phyloP scores from a whole-genome alignment of 2,113 vertebrate genomes.

The Rhynchomys soricoides region DNA sequence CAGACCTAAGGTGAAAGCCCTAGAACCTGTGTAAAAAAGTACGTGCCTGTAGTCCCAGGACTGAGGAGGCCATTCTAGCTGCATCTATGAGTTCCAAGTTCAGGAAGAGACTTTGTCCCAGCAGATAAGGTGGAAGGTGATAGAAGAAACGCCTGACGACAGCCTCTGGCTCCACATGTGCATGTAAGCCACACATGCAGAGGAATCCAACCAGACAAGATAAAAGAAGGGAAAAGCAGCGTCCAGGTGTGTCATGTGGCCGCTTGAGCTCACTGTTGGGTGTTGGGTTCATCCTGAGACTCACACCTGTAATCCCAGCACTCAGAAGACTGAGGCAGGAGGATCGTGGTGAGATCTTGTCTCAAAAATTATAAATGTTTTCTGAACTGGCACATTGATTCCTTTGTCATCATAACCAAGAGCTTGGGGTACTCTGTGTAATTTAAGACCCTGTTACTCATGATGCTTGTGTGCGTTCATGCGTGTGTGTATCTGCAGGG shows the following conservation, averaged over 20 bases:
- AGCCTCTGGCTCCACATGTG: background rate
- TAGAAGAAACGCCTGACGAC: background rate
- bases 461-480: too few relatives aligned
- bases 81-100: background rate
- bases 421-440: background rate
- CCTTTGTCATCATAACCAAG: background rate
- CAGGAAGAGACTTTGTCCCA: background rate
- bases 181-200: background rate
- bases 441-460: too few relatives aligned
- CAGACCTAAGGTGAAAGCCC: background rate
- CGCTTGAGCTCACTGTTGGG: rapidly evolving
- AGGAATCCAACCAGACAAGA: background rate
- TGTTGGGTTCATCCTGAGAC: too few relatives aligned
- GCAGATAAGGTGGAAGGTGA: background rate
- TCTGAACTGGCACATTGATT: background rate
- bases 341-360: background rate
- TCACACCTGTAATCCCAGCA: background rate
- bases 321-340: background rate
- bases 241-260: rapidly evolving
- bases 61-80: background rate
- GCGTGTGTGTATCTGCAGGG: rapidly evolving
- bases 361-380: background rate
- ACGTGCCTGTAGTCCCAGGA: background rate
- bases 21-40: too few relatives aligned
- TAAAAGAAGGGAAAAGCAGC: too few relatives aligned